Evolutionary conservation across 2,888 invertebrate genomes (phyloP).

Genomic region (Patella depressa): DNA sequence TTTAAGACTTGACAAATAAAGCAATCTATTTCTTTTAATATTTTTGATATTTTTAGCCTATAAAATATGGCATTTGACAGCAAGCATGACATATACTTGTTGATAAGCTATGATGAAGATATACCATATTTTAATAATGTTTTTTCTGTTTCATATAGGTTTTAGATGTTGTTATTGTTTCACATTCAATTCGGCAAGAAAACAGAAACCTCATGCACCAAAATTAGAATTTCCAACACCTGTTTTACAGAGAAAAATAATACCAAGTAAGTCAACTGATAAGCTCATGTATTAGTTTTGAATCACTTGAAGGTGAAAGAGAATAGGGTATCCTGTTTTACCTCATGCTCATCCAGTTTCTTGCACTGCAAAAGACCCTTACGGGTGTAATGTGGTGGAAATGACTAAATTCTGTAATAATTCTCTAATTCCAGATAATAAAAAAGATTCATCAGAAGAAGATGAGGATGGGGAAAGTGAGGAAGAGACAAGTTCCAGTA

Average conservation of each 20-base stretch:
- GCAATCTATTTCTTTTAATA: no score
- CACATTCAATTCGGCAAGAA: slow-evolving; percentile 87
- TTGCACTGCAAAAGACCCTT: not conserved
- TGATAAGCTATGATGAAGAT: no score
- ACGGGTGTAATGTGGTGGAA: not conserved
- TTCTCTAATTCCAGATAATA: not conserved
- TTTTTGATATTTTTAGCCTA: no score
- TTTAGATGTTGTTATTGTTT: slow-evolving; percentile 94
- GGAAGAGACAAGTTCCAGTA: not conserved
- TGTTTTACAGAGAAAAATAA: not conserved
- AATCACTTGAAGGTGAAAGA: not conserved
- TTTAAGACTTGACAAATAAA: no score
- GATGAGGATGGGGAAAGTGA: not conserved
- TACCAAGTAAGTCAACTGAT: not conserved
- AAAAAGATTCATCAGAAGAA: not conserved
- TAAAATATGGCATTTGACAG: no score
- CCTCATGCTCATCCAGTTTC: not conserved
- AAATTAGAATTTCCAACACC: slow-evolving; percentile 51
- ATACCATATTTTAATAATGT: no score
- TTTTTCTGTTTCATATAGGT: slow-evolving; percentile 72
- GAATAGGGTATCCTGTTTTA: no score
- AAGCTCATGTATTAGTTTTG: not conserved
- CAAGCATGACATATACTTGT: no score
- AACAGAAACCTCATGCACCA: slow-evolving; percentile 86
- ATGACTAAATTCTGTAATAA: not conserved